phyloP scores from a whole-genome alignment of 2,888 invertebrate species.

The Apamea anceps region DNA sequence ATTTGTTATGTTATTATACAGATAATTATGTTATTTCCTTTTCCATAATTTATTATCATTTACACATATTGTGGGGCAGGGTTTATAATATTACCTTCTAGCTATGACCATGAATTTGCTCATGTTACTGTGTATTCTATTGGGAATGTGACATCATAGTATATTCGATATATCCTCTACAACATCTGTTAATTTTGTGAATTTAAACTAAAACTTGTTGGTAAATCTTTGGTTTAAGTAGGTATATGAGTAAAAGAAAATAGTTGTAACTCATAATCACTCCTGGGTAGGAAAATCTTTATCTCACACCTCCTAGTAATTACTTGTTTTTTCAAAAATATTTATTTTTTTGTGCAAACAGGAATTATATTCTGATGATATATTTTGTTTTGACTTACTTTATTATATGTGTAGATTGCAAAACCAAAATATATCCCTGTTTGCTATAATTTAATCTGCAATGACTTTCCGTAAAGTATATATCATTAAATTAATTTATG shows the following conservation, averaged over 20 bases:
- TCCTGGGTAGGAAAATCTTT: neutral
- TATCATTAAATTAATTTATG: constrained; percentile 32
- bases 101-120: neutral
- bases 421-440: constrained; percentile 12
- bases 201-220: neutral
- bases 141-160: neutral
- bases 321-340: neutral
- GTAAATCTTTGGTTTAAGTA: neutral
- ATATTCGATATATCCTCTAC: neutral
- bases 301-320: neutral
- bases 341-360: neutral
- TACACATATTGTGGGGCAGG: neutral
- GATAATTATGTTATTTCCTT: neutral
- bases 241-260: neutral
- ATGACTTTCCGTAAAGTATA: constrained; percentile 22
- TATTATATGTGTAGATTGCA: neutral
- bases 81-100: neutral
- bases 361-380: no score
- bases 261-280: neutral
- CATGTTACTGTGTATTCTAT: neutral
- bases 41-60: neutral
- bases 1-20: neutral
- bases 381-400: neutral
- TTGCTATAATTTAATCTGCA: constrained; percentile 21
- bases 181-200: neutral